These are phyloP conservation scores for Rhombomys opimus DNA, from an alignment of 2,113 vertebrate genomes.

Conservation along the genomic window DNA sequence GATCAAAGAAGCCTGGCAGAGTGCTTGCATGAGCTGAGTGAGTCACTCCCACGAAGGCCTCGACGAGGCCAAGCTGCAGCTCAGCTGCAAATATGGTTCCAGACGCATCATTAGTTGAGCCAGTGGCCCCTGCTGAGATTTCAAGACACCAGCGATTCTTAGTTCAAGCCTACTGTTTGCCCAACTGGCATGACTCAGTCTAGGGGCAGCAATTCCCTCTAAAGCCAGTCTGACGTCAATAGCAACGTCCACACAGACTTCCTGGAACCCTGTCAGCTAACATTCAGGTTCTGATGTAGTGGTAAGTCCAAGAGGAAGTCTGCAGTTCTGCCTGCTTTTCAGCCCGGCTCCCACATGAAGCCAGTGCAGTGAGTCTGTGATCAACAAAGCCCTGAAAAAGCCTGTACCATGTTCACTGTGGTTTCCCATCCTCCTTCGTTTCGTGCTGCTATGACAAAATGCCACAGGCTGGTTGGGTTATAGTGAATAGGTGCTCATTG, in stretches of 20 bases:
- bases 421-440: neutral
- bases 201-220: neutral
- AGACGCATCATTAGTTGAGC: neutral
- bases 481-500: neutral
- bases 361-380: accelerated
- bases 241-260: neutral
- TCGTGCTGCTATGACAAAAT: neutral
- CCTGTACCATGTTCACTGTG: neutral
- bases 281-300: neutral
- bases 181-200: neutral
- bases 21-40: neutral
- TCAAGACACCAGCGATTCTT: neutral
- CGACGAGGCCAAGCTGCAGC: neutral
- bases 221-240: neutral
- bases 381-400: neutral
- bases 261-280: neutral
- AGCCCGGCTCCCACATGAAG: neutral
- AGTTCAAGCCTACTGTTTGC: neutral
- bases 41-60: neutral
- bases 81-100: neutral
- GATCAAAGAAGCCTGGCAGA: neutral
- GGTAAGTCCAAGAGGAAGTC: neutral
- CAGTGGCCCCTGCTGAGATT: neutral
- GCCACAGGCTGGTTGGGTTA: neutral
- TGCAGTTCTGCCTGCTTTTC: neutral